Evolutionary conservation across 2,113 vertebrate species (phyloP), one percentile per base, ranked within the genome.

Genomic region (Callionymus lyra): DNA sequence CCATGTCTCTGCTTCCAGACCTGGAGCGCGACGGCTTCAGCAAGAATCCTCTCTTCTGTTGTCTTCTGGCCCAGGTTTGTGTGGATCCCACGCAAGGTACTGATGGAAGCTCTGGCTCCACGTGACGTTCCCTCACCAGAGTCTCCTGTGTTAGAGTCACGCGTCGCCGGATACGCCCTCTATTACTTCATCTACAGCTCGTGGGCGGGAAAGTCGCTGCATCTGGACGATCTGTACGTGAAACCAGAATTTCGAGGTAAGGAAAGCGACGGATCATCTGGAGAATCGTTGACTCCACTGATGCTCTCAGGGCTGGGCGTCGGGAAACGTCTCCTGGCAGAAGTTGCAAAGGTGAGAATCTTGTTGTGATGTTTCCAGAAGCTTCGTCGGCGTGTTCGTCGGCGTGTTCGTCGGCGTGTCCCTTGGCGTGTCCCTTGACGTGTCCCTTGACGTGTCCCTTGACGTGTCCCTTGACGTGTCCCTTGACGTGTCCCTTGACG

Each of bases 151-250:
- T 41, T 19, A 41, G 19, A 27, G 15, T 31, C 31, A 21, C 19
- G 12, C 19, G n/a, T 10, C 10, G 14, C 31, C 11, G 43, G 43
- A 10, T 33, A 9, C 11, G 38, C 41, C 14, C 16, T 19, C 10
- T 44, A 17, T 10, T 37, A 1, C 38, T 43, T 12, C 16, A 16
- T 6, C 1, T 92, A 91, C 58, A 86, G 86, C 37, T 85, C 86
- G 9, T 87, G 82, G 82, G 77, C 69, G 31, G 87, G 86, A 1
- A 56, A 63, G 0, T 32, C 69, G 0, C 9, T 89, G 12, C 85
- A 82, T 53, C 41, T 92, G 81, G 90, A 92, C 50, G 91, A 91
- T 47, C 59, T 93, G 16, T 93, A 90, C 6, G 85, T 93, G 45
- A 92, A 84, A 84, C 83, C 84, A 2, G 82, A 89, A 32, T 89